phyloP scores from a whole-genome alignment of 2,797 vertebrate species.

The Salmo trutta region DNA sequence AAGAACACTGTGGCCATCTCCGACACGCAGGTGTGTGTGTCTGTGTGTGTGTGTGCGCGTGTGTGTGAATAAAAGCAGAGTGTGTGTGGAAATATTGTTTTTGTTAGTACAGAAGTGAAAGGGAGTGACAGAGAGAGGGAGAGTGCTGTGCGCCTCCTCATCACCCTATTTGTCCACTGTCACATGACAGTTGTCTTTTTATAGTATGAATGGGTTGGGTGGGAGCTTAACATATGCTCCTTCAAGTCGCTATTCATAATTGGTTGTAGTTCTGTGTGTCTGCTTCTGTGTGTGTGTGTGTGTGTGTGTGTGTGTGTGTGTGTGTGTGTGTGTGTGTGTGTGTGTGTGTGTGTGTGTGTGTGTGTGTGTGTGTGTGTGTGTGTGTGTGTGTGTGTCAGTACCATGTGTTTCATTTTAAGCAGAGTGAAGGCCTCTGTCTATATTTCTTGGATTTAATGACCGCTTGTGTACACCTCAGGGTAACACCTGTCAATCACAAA shows the following conservation, averaged over 20 bases:
- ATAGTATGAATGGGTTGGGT: conserved; percentile 2
- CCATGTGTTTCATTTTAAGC: conserved; percentile 1
- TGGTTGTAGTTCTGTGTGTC: neutral
- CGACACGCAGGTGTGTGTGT: conserved; percentile 72
- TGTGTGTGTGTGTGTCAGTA: neutral
- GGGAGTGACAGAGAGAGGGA: neutral
- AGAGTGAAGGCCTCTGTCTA: neutral
- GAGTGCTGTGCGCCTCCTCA: neutral
- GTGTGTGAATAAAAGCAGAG: neutral
- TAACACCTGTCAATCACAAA: conserved; percentile 16
- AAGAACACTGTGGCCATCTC: conserved; percentile 88
- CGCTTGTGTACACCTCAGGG: neutral
- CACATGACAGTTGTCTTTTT: conserved; percentile 15
- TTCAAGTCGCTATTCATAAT: neutral
- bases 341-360: neutral
- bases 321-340: conserved; percentile 6
- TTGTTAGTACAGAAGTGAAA: too few species aligned
- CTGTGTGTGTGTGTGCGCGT: conserved; percentile 1
- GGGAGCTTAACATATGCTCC: neutral
- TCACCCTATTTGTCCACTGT: conserved; percentile 2
- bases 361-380: neutral
- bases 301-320: neutral
- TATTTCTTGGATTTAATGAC: conserved; percentile 23
- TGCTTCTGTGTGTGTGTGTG: neutral
- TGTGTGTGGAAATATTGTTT: neutral